Conservation (phyloP, 2,797 vertebrate genomes). For the Centropyge bicolor region DNA sequence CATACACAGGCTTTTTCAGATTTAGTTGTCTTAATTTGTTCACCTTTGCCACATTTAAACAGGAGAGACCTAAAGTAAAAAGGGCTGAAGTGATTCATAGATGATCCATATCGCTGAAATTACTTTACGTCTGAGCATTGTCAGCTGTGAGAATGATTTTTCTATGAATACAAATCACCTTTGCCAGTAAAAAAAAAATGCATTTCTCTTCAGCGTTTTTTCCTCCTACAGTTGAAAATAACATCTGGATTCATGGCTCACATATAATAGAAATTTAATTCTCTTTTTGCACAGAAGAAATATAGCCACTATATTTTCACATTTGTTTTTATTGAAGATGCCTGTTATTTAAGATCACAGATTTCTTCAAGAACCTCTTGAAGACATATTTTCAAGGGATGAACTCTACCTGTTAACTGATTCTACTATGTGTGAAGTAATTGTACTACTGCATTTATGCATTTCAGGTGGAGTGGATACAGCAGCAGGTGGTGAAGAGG, state of each 20-base stretch:
- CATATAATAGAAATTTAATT: neutral
- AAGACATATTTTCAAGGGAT: neutral
- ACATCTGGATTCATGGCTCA: constrained; percentile 2
- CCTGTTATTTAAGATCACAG: neutral
- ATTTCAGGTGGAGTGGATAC: constrained; percentile 96
- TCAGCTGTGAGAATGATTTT: neutral
- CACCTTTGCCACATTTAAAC: neutral
- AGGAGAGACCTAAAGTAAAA: neutral
- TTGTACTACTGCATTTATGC: constrained; percentile 34
- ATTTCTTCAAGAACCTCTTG: neutral
- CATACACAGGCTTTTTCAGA: neutral
- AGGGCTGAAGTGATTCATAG: constrained; percentile 3
- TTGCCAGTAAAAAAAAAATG: neutral
- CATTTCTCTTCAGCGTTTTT: neutral
- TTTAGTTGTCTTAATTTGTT: neutral
- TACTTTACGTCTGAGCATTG: neutral
- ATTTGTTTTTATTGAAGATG: neutral
- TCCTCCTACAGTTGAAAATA: neutral
- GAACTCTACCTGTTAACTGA: constrained; percentile 9
- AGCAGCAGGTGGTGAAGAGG: constrained; percentile 97
- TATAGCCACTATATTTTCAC: neutral
- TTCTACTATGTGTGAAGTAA: neutral
- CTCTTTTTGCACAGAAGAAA: neutral
- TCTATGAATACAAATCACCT: neutral
- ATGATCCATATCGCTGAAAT: constrained; percentile 1